These are phyloP conservation scores for Tetragonula clypearis DNA, from an alignment of 1,140 invertebrate genomes.

Conservation along the genomic window DNA sequence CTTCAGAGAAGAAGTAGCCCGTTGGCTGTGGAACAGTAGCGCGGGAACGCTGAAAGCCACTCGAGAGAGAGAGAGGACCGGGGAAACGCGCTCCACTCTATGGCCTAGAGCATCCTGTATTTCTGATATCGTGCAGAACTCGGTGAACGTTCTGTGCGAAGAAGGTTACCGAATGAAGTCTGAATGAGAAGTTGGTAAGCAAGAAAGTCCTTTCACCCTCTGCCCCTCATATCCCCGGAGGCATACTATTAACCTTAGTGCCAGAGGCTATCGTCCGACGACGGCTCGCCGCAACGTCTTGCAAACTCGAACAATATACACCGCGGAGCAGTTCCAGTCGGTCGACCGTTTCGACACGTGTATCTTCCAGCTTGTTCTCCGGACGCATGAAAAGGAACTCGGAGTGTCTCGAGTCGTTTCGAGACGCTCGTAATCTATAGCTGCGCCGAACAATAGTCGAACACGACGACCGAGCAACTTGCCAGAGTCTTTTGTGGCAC, in stretches of 20 bases:
- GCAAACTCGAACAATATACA: slow-evolving; percentile 18
- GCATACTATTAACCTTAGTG: slow-evolving; percentile 23
- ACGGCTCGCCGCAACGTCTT: slow-evolving; percentile 7
- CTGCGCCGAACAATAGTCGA: slow-evolving; percentile 32
- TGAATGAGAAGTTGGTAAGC: slow-evolving; percentile 14
- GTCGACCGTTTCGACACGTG: slow-evolving; percentile 26
- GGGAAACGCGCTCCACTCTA: slow-evolving; percentile 20
- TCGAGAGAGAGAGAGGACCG: slow-evolving; percentile 23
- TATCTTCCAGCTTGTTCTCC: slow-evolving; percentile 51
- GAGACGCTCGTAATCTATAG: slow-evolving; percentile 16
- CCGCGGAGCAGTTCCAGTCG: neutral
- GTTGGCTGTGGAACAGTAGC: slow-evolving; percentile 42
- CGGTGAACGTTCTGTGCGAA: neutral
- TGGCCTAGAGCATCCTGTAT: slow-evolving; percentile 43
- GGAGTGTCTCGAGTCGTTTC: neutral
- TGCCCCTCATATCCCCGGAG: neutral
- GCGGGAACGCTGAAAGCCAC: slow-evolving; percentile 42
- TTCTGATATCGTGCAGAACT: slow-evolving; percentile 41
- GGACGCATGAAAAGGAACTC: slow-evolving; percentile 19
- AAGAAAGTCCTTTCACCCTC: slow-evolving; percentile 28
- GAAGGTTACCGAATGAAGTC: neutral
- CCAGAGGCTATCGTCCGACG: slow-evolving; percentile 27
- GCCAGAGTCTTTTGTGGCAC: neutral
- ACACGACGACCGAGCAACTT: slow-evolving; percentile 29
- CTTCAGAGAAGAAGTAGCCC: slow-evolving; percentile 21